Conservation (phyloP, 2,113 vertebrate genomes). For the Nyctibius bracteatus region DNA sequence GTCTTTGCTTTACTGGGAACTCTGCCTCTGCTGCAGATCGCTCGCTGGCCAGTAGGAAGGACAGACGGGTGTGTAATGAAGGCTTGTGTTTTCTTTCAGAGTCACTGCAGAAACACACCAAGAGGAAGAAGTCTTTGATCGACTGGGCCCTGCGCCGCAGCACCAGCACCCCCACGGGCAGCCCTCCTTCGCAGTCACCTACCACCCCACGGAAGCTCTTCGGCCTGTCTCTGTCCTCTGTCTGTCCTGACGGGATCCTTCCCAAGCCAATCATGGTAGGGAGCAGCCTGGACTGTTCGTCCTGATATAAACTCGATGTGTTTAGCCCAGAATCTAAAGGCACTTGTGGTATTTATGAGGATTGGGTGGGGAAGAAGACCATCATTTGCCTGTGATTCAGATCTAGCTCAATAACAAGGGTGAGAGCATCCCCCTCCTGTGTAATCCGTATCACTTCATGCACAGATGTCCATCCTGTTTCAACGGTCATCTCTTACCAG, state of each 20-base stretch:
- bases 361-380: background rate
- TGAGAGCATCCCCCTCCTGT: background rate
- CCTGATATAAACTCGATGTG: background rate
- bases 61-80: background rate
- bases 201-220: conserved; percentile 72
- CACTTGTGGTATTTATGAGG: background rate
- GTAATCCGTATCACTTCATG: background rate
- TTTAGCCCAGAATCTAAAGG: background rate
- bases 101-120: conserved; percentile 67
- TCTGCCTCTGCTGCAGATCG: background rate
- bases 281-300: background rate
- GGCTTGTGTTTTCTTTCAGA: conserved; percentile 30
- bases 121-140: conserved; percentile 78
- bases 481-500: background rate
- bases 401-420: background rate
- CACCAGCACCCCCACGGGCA: conserved; percentile 32
- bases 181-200: conserved; percentile 45
- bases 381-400: background rate
- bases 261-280: conserved; percentile 80
- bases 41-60: background rate
- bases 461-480: background rate
- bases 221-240: conserved; percentile 70
- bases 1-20: background rate
- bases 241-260: conserved; percentile 75
- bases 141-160: conserved; percentile 77